Evolutionary conservation across 2,888 invertebrate genomes (phyloP).

Genomic region (Rotaria macrura): DNA sequence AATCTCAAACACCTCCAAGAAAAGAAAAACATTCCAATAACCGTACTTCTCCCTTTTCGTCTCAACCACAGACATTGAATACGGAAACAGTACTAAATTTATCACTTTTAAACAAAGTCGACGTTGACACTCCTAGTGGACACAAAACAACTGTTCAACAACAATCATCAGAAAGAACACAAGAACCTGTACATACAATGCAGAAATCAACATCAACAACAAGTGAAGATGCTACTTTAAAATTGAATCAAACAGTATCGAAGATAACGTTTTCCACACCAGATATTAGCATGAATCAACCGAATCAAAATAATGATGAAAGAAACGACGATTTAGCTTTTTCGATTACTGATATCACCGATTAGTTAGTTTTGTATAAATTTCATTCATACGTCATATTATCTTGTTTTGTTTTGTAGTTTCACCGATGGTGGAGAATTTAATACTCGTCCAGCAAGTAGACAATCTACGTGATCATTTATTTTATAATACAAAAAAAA

Average conservation of each 20-base stretch:
- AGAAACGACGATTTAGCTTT: background rate
- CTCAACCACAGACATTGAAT: background rate
- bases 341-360: constrained; percentile 7
- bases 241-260: background rate
- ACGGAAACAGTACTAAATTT: background rate
- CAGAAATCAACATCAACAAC: background rate
- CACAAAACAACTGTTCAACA: background rate
- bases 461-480: background rate
- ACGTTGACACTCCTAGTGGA: background rate
- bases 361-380: background rate
- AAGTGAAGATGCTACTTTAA: background rate
- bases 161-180: background rate
- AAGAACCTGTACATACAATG: background rate
- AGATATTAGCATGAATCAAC: too few relatives aligned
- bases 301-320: background rate
- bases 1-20: background rate
- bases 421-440: background rate
- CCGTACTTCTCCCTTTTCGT: background rate
- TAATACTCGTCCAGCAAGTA: background rate
- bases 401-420: background rate
- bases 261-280: background rate
- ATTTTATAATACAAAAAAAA: background rate
- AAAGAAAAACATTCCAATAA: background rate
- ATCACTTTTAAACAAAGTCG: background rate
- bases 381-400: background rate